phyloP scores from a whole-genome alignment of 2,113 vertebrate species.

The Hyperoodon ampullatus region DNA sequence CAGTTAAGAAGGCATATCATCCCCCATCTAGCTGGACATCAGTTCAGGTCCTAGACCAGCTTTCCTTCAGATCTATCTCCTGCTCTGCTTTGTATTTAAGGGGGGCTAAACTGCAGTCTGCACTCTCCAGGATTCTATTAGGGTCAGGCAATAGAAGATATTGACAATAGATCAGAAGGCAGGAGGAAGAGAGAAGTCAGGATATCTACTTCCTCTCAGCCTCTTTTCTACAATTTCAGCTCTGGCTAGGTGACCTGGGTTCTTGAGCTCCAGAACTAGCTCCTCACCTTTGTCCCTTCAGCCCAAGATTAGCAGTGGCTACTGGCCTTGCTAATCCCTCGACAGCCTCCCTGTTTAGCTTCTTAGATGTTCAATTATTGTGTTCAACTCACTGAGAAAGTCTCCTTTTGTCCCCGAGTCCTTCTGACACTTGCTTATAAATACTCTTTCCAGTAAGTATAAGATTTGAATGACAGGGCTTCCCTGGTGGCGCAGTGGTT shows the following conservation, averaged over 20 bases:
- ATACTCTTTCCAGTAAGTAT: not conserved
- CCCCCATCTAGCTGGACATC: not conserved
- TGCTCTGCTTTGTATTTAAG: not conserved
- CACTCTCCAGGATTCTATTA: not conserved
- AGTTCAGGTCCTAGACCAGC: not conserved
- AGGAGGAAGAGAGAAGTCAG: not conserved
- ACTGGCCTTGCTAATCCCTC: not conserved
- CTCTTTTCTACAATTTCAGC: not conserved
- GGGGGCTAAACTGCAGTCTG: not conserved
- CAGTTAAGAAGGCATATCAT: not conserved
- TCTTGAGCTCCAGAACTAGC: not conserved
- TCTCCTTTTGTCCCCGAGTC: not conserved
- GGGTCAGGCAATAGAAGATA: not conserved
- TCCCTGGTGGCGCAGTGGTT: too few relatives aligned
- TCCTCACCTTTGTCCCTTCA: not conserved
- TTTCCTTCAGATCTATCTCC: not conserved
- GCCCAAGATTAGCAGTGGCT: not conserved
- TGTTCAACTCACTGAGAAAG: not conserved
- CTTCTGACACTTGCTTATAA: not conserved
- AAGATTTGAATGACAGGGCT: not conserved
- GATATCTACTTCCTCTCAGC: not conserved
- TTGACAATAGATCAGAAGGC: not conserved
- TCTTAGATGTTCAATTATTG: not conserved
- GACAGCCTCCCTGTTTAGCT: not conserved
- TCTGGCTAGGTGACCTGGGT: not conserved